These are phyloP conservation scores for Trinectes maculatus DNA, from an alignment of 2,113 vertebrate genomes.

Conservation along the genomic window DNA sequence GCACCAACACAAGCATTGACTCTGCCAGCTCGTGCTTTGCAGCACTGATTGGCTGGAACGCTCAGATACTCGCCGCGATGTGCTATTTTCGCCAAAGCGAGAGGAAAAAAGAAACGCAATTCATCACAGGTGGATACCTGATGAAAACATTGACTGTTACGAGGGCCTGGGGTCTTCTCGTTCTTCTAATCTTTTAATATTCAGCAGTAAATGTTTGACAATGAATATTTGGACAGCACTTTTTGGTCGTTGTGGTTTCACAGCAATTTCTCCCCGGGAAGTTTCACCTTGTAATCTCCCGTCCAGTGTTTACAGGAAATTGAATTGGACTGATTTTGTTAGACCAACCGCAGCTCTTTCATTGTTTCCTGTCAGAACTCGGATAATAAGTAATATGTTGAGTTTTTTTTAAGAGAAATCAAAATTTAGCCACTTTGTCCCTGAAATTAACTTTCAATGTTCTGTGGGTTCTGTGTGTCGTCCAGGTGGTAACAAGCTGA, in stretches of 20 bases:
- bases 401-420: neutral
- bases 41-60: constrained; percentile 11
- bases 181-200: constrained; percentile 12
- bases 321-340: constrained; percentile 3
- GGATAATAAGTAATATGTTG: neutral
- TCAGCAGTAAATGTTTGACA: constrained; percentile 24
- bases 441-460: no score
- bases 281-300: neutral
- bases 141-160: neutral
- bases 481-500: constrained; percentile 91
- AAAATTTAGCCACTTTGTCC: no score
- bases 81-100: constrained; percentile 3
- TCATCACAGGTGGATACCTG: neutral
- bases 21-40: constrained; percentile 20
- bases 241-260: constrained; percentile 29
- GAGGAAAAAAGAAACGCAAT: neutral
- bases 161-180: neutral
- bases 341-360: neutral
- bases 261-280: constrained; percentile 17
- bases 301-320: constrained; percentile 21
- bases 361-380: neutral
- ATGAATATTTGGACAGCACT: constrained; percentile 10
- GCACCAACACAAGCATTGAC: constrained; percentile 27
- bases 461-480: neutral
- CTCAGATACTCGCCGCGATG: neutral